These are phyloP conservation scores for Melanostigma gelatinosum DNA, from an alignment of 2,113 vertebrate genomes.

Conservation along the genomic window DNA sequence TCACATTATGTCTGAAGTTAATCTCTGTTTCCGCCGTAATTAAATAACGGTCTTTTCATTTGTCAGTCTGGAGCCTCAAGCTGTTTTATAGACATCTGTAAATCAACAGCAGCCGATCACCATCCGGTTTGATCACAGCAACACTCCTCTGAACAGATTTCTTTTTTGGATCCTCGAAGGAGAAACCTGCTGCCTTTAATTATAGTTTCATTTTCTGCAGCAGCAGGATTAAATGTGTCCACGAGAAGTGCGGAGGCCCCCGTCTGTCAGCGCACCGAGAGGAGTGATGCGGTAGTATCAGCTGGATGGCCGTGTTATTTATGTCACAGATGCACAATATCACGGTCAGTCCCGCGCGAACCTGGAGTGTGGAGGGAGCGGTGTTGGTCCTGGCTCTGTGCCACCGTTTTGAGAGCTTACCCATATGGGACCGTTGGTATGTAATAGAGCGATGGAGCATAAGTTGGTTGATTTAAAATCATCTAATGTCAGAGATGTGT, in stretches of 20 bases:
- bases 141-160: slow-evolving; percentile 18
- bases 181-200: slow-evolving; percentile 45
- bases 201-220: slow-evolving; percentile 26
- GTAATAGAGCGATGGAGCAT: slow-evolving; percentile 34
- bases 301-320: slow-evolving; percentile 45
- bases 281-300: slow-evolving; percentile 33
- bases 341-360: neutral
- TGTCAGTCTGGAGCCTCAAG: slow-evolving; percentile 40
- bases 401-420: slow-evolving; percentile 41
- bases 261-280: slow-evolving; percentile 33
- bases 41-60: slow-evolving; percentile 45
- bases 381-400: slow-evolving; percentile 66
- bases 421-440: slow-evolving; percentile 46
- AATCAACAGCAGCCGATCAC: slow-evolving; percentile 29
- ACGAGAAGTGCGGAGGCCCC: slow-evolving; percentile 14
- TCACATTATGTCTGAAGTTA: slow-evolving; percentile 9
- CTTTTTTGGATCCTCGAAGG: slow-evolving; percentile 16
- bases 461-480: slow-evolving; percentile 31
- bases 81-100: slow-evolving; percentile 56
- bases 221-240: slow-evolving; percentile 33
- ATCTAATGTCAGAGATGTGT: slow-evolving; percentile 22
- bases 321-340: slow-evolving; percentile 13
- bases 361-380: slow-evolving; percentile 32
- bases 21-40: slow-evolving; percentile 26
- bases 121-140: slow-evolving; percentile 48